Evolutionary conservation across 2,797 vertebrate species (phyloP), one percentile per base, ranked within the genome.

Genomic region (Poecilia velifera): DNA sequence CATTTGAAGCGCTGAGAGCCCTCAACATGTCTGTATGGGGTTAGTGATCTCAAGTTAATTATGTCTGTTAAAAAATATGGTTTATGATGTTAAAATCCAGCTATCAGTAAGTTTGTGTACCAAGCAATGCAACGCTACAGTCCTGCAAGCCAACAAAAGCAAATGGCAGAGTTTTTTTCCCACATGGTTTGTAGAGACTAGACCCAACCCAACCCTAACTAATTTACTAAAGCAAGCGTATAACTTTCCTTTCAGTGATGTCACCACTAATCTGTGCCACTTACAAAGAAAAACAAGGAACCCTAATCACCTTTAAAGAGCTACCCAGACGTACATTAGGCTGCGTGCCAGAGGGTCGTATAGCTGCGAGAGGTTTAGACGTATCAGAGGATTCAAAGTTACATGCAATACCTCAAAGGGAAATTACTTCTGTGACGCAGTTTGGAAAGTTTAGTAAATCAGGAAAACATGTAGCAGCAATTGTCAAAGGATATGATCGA

Each of bases 1-100:
- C 55, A 91, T 84, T 80, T 79, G 75, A 82, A 88, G 88, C 81
- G 76, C 82, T 87, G 82, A 71, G 76, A 74, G 64, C 62, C 62
- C 71, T 77, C 36, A 8, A 57, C 36, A 71, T 57, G 64, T 78
- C 81, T 75, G n/a, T 2, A 45, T 70, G 14, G 49, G 47, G 45
- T 76, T 64, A 71, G 46, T 75, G 4, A 28, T 46, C 13, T 18
- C 72, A 51, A n/a, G 51, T 36, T 62, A 5, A 62, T 6, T 62
- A 34, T 28, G 31, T 10, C 18, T 51, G 25, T 72, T 77, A 51
- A 64, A 64, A 64, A 57, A 74, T 49, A 31, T 75, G 64, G 18
- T 6, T 71, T 47, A 39, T 71, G 36, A 55, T 43, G 73, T 31
- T 83, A 25, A 73, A 77, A 72, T 84, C 34, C 76, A 46, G 10